A percentile compares a stretch with the other conserved stretches of the same genome.
These are phyloP conservation scores for Thelaira solivaga DNA, from an alignment of 2,888 invertebrate species.

Conservation along the genomic window DNA sequence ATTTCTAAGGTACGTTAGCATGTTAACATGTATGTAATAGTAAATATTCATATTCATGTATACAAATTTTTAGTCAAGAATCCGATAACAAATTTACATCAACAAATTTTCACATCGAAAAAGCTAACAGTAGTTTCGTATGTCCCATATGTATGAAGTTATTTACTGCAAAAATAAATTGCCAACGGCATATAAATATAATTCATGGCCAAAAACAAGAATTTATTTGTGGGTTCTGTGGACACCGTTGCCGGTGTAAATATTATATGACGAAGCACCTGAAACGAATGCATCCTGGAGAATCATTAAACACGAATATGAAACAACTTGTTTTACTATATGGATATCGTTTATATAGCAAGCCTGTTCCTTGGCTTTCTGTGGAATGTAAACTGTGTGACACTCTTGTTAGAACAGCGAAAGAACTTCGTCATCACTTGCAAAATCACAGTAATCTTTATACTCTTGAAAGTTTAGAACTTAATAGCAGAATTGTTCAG, in stretches of 20 bases:
- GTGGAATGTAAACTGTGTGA: constrained; percentile 74
- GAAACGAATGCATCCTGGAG: too few species aligned
- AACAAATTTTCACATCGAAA: constrained; percentile 23
- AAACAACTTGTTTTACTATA: constrained; percentile 67
- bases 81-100: background rate
- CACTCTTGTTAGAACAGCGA: constrained; percentile 65
- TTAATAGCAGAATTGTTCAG: constrained; percentile 66
- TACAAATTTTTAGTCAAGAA: background rate
- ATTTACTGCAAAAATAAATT: constrained; percentile 72
- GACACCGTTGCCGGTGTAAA: background rate
- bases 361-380: constrained; percentile 65
- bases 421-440: constrained; percentile 70
- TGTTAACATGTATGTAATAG: background rate
- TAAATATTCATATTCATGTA: background rate
- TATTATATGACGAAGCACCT: too few species aligned
- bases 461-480: constrained; percentile 52
- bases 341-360: constrained; percentile 68
- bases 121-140: constrained; percentile 63
- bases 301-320: constrained; percentile 62
- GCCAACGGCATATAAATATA: constrained; percentile 69
- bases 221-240: background rate
- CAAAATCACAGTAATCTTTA: constrained; percentile 62
- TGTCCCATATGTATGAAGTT: constrained; percentile 70
- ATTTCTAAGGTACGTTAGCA: background rate
- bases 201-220: constrained; percentile 65